These are phyloP conservation scores for Caenorhabditis macrosperma DNA, from an alignment of 2,888 invertebrate genomes.

Conservation along the genomic window DNA sequence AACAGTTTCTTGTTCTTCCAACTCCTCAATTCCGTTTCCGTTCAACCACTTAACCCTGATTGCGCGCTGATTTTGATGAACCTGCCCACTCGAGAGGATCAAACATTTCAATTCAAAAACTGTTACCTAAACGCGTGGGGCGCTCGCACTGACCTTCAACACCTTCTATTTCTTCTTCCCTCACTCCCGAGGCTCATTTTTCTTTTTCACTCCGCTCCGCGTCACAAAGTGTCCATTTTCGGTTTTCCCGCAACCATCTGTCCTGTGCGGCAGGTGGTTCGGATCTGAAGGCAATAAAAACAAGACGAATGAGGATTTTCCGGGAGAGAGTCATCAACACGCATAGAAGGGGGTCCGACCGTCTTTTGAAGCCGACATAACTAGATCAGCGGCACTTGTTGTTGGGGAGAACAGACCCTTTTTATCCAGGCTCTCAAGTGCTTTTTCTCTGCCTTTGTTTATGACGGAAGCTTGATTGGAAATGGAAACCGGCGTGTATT, in stretches of 20 bases:
- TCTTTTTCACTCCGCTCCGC: background rate
- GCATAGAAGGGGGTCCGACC: constrained; percentile 6
- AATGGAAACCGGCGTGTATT: no score
- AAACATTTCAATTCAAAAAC: constrained; percentile 28
- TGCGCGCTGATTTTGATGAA: constrained; percentile 52
- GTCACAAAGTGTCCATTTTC: constrained; percentile 22
- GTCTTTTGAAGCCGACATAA: constrained; percentile 10
- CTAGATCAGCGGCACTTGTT: constrained; percentile 17
- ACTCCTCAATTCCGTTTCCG: constrained; percentile 6
- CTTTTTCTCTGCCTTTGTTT: background rate
- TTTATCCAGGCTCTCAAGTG: constrained; percentile 9
- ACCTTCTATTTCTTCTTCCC: background rate
- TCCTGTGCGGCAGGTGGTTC: constrained; percentile 44
- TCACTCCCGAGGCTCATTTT: constrained; percentile 28
- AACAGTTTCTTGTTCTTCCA: background rate
- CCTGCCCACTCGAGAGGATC: constrained; percentile 48
- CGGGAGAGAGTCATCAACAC: constrained; percentile 1
- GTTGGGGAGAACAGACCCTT: constrained; percentile 4
- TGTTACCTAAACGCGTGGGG: constrained; percentile 13
- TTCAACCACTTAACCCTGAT: constrained; percentile 56
- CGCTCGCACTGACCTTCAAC: constrained; percentile 25
- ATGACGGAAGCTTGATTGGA: background rate
- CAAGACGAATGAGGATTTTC: constrained; percentile 36
- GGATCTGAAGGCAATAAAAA: constrained; percentile 45
- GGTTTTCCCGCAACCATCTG: constrained; percentile 10